phyloP scores from a whole-genome alignment of 2,113 vertebrate species.

The Ciconia maguari region DNA sequence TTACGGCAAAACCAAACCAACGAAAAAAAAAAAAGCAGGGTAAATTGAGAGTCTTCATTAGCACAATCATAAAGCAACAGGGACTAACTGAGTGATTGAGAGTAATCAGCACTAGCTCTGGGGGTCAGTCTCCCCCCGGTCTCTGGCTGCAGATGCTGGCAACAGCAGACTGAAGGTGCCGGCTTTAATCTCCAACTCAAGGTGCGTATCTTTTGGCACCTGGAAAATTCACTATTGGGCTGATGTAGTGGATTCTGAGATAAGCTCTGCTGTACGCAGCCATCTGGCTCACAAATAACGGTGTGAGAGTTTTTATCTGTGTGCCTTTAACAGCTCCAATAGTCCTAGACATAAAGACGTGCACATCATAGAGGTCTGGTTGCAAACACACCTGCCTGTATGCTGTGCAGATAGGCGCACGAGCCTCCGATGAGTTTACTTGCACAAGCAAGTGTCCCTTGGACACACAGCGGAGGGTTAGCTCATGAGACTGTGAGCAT shows the following conservation, averaged over 20 bases:
- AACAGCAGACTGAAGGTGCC: background rate
- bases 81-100: background rate
- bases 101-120: background rate
- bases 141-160: background rate
- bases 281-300: background rate
- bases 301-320: background rate
- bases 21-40: background rate
- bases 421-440: background rate
- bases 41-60: background rate
- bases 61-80: background rate
- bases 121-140: background rate
- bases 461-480: background rate
- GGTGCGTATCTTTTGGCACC: background rate
- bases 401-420: background rate
- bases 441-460: background rate
- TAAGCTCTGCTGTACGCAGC: fast-evolving
- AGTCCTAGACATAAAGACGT: background rate
- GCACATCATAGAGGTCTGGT: background rate
- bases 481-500: background rate
- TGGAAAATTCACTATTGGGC: background rate
- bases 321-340: background rate
- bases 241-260: background rate
- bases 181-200: background rate
- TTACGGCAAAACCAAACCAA: background rate
- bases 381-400: background rate